Base-by-base conservation (phyloP, 2,888 invertebrate genomes). In the Hypercompe scribonia region DNA sequence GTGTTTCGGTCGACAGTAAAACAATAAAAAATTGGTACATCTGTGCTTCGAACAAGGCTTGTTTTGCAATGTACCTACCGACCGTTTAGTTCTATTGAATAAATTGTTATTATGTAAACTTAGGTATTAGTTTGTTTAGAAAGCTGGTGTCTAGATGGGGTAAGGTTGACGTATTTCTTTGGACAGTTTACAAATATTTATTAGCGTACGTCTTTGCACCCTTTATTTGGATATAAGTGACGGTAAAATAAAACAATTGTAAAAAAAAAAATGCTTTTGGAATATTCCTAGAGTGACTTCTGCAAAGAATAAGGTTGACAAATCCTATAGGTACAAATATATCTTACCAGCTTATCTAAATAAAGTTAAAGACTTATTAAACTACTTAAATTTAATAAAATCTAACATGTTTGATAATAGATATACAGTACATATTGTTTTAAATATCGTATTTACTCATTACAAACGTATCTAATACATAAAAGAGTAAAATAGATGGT, bases 1-100 rank as follows among this genome's bases (percentile, higher is more conserved):
- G 92, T 94, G 88, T 90, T 84, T 76, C 64, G 72, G 78, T 74
- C 63, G 65, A 90, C 89, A 87, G 87, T 90, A 88, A 88, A 90
- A 89, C 89, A 90, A 88, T 89, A 88, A 90, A 79, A 90, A 90
- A 71, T 88, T 90, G 86, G 88, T 89, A 89, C 86, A 87, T 87
- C 85, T 88, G 82, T 84, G 81, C 84, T 81, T 67, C 75, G 77
- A 85, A 87, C 85, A 87, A 87, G 84, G 84, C 80, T 85, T 80
- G 65, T 87, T 83, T 81, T 84, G 80, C 78, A 78, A 78, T 75
- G 76, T 68, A 34, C 15, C 64, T 68, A 34, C 15, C 64, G 24
- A 58, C 39, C n/a, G 66, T 69, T 69, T 24, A 36, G 39, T 31
- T 18, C 11, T 39, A 24, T 11, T 39, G n/a, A 36, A 21, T 66